phyloP scores from a whole-genome alignment of 2,888 invertebrate genomes.

The Dusona sp. region DNA sequence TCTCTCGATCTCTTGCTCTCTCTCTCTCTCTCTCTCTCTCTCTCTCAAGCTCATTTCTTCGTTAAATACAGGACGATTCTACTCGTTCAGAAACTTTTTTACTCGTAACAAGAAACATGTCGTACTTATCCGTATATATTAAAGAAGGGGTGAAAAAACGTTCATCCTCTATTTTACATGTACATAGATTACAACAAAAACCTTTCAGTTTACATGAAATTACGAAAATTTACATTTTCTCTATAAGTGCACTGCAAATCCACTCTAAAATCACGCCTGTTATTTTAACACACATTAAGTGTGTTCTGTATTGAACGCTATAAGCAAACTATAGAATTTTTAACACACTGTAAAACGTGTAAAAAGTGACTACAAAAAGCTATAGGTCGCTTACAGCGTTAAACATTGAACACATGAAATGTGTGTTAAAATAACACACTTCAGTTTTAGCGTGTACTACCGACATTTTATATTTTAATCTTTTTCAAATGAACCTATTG shows the following conservation, averaged over 20 bases:
- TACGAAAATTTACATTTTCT: not conserved
- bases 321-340: no score
- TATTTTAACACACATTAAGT: no score
- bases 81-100: not conserved
- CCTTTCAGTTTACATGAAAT: not conserved
- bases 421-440: no score
- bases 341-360: no score
- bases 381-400: no score
- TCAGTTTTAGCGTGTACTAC: no score
- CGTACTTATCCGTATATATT: not conserved
- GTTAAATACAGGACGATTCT: conserved; percentile 7
- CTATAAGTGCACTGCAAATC: no score
- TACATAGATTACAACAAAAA: not conserved
- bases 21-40: no score
- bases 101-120: not conserved
- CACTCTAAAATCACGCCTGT: no score
- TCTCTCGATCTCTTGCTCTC: not conserved
- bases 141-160: not conserved
- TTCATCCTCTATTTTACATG: not conserved
- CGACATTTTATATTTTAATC: not conserved
- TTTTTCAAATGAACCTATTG: not conserved
- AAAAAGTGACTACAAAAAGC: no score
- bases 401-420: no score
- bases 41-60: not conserved
- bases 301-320: no score